These are phyloP conservation scores for Operophtera brumata DNA, from an alignment of 2,888 invertebrate species.

Conservation along the genomic window DNA sequence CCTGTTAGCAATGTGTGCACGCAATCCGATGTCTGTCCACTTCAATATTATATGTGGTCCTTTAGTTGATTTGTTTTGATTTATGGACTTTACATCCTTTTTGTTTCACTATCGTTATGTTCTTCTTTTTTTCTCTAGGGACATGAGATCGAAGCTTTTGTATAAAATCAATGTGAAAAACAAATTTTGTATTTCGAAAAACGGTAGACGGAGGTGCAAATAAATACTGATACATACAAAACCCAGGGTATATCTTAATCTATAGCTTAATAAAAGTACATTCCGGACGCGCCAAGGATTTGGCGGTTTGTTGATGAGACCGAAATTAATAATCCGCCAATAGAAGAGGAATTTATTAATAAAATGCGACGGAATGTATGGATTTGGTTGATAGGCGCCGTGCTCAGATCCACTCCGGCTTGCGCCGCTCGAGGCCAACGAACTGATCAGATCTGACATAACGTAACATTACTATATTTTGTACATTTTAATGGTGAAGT, in stretches of 20 bases:
- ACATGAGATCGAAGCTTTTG: constrained; percentile 40
- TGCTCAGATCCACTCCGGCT: constrained; percentile 74
- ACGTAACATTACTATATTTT: constrained; percentile 11
- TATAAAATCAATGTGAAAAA: constrained; percentile 25
- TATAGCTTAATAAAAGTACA: constrained; percentile 45
- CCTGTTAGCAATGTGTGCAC: constrained; percentile 78
- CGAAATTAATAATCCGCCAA: constrained; percentile 48
- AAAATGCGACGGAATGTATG: constrained; percentile 58
- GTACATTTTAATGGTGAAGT: constrained; percentile 37
- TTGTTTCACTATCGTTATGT: constrained; percentile 65
- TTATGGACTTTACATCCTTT: constrained; percentile 63
- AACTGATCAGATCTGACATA: constrained; percentile 64
- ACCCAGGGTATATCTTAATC: constrained; percentile 49
- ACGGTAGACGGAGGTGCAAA: constrained; percentile 40
- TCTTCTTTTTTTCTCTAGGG: constrained; percentile 49
- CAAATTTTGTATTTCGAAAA: constrained; percentile 10
- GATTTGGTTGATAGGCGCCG: constrained; percentile 65
- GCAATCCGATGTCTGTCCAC: constrained; percentile 75
- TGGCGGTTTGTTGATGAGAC: constrained; percentile 48
- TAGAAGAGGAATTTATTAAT: constrained; percentile 31
- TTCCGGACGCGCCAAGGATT: constrained; percentile 42
- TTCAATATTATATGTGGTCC: constrained; percentile 79
- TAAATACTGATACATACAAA: constrained; percentile 57
- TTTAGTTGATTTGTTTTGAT: constrained; percentile 64
- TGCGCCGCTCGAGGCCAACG: constrained; percentile 69